A percentile compares a stretch with the other conserved stretches of the same genome.
phyloP scores from a whole-genome alignment of 2,113 vertebrate species.

The Misgurnus mizolepis region DNA sequence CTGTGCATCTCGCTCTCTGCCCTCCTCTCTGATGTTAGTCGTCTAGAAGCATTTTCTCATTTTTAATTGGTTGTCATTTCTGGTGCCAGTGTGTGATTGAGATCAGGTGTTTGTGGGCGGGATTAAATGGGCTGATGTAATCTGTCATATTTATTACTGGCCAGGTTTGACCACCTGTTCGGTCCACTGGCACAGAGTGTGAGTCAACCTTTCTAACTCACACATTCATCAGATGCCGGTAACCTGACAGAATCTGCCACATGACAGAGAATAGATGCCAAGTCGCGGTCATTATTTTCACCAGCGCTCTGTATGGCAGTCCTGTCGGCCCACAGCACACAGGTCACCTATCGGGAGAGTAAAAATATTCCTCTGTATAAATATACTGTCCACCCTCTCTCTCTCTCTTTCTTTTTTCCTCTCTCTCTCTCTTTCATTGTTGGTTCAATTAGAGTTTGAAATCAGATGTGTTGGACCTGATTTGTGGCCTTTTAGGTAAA shows the following conservation, averaged over 20 bases:
- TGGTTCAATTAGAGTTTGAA: background rate
- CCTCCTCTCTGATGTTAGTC: constrained; percentile 34
- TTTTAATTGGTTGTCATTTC: constrained; percentile 59
- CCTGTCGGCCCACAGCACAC: background rate
- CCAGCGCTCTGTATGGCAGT: constrained; percentile 8
- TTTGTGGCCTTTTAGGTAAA: constrained; percentile 23
- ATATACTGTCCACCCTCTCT: background rate
- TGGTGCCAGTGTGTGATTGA: constrained; percentile 51
- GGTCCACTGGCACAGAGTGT: background rate
- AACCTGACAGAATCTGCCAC: constrained; percentile 36
- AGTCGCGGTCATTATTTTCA: constrained; percentile 40
- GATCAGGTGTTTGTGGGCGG: constrained; percentile 51
- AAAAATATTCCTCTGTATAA: constrained; percentile 21
- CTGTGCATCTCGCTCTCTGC: constrained; percentile 32
- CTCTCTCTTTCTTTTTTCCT: background rate
- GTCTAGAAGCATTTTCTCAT: background rate
- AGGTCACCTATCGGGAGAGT: constrained; percentile 1
- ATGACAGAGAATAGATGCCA: constrained; percentile 34
- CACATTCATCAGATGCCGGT: constrained; percentile 28
- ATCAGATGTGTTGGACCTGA: background rate
- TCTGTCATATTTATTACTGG: constrained; percentile 20
- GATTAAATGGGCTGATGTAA: constrained; percentile 40
- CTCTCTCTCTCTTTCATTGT: background rate
- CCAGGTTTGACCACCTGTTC: constrained; percentile 48
- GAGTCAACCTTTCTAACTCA: background rate